phyloP scores from a whole-genome alignment of 2,797 vertebrate species.

The Chrysocyon brachyurus region DNA sequence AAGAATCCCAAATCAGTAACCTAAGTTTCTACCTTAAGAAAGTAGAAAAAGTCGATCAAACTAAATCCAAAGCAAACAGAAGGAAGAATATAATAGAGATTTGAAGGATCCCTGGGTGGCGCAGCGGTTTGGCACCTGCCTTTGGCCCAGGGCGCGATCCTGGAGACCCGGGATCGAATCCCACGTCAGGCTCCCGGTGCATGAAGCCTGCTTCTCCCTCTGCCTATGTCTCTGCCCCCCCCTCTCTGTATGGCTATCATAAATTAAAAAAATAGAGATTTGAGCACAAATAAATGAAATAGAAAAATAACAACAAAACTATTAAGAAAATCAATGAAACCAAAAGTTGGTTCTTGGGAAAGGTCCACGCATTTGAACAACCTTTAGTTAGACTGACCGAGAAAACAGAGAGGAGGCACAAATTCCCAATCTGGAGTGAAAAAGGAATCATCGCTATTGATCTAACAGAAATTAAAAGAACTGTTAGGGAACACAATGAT shows the following conservation, averaged over 20 bases:
- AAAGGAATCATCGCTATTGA: neutral
- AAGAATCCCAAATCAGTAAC: neutral
- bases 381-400: neutral
- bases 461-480: neutral
- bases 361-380: neutral
- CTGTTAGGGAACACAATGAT: neutral
- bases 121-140: no score
- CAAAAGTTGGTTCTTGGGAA: neutral
- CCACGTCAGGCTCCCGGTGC: no score
- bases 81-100: neutral
- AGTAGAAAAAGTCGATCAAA: neutral
- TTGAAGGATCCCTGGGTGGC: no score
- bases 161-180: no score
- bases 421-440: neutral
- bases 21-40: neutral
- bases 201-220: no score
- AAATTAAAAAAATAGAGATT: neutral
- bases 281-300: neutral
- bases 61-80: neutral
- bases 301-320: neutral
- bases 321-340: neutral
- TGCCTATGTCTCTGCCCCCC: no score
- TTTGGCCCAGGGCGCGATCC: no score
- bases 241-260: no score
- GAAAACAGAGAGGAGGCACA: neutral